Base-by-base conservation (phyloP, 2,797 vertebrate species). In the Yasuhikotakia modesta region DNA sequence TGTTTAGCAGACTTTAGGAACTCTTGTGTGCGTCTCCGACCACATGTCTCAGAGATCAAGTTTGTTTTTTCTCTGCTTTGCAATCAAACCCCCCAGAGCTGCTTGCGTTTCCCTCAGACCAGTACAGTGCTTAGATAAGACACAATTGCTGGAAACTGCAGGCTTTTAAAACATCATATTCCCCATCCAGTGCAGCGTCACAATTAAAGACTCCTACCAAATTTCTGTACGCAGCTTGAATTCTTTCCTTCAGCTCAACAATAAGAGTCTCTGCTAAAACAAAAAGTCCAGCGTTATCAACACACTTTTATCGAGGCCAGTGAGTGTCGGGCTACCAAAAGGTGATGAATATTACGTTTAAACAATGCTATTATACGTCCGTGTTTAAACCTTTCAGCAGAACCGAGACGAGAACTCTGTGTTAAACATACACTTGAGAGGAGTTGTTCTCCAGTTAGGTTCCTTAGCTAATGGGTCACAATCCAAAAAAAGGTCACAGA, bases 121-220 rank as follows among this genome's bases (percentile, higher is more conserved):
- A 82, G 72, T 81, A 86, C 78, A 80, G 82, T 80, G 88, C 83
- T 82, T 64, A 91, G 91, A 92, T 91, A 91, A 88, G 89, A 86
- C 85, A 94, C 92, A 94, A 94, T 93, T 92, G 88, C 89, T 91
- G 92, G 92, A 94, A 94, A 90, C 89, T 77, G 27, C 85, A 86
- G 85, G 79, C 81, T 86, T 86, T 91, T 88, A 85, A 87, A 89
- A 87, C 83, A 74, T 87, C 91, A 91, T 88, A 87, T 90, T 91
- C 93, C 90, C 86, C 90, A 85, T 85, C 79, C 74, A 81, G 74
- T 83, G 81, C 83, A 85, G 66, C 86, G 87, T 84, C 85, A 90
- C 88, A 85, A 88, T 85, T 75, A 71, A 79, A 87, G 85, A 83
- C 79, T 84, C 73, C 69, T 79, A 88, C 76, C 82, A 77, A 76